Base-by-base conservation (phyloP, 2,113 vertebrate genomes). In the Aleadryas rufinucha region DNA sequence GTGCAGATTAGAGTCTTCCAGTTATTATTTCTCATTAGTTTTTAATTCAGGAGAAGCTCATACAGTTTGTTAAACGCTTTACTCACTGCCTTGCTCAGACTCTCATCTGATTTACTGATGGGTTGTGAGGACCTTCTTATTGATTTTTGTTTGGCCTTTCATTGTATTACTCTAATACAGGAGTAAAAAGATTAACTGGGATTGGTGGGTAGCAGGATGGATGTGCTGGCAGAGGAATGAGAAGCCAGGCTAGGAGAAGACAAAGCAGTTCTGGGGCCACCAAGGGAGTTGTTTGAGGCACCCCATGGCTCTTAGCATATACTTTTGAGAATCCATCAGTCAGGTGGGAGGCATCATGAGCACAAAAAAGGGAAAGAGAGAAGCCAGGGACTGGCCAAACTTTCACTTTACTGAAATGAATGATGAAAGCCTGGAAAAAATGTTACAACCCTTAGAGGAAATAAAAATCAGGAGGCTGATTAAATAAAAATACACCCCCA, bases 141-240 rank as follows among this genome's bases (percentile, higher is more conserved):
- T 89, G 89, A 96, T 91, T 95, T 91, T 54, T 23, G 45, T 90
- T 84, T 87, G 64, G 44, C 64, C 33, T 91, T 92, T 92, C 76
- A 78, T 75, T 91, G 42, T 49, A 50, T 92, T 90, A 80, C 45
- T 92, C 15, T 50, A 65, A 70, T 31, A 81, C 39, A 63, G 81
- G 30, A 93, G 75, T 57, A 69, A 77, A 80, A 70, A 63, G 33
- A 93, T 93, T 84, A 90, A 84, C 64, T 77, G 42, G 53, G 16
- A 63, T 74, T 71, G 94, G 83, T 88, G 60, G 59, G 66, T 47
- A 87, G 70, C 24, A n/a, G 61, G 77, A 61, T 90, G 49, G 69
- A 82, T 3, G 3, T 37, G 44, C 57, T 45, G 18, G 28, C 24
- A 72, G 59, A 79, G 41, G 15, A 54, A 65, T 85, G n/a, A 74